A percentile compares a stretch with the other conserved stretches of the same genome.
phyloP scores from a whole-genome alignment of 1,140 invertebrate genomes.

The Cotesia chilonis region DNA sequence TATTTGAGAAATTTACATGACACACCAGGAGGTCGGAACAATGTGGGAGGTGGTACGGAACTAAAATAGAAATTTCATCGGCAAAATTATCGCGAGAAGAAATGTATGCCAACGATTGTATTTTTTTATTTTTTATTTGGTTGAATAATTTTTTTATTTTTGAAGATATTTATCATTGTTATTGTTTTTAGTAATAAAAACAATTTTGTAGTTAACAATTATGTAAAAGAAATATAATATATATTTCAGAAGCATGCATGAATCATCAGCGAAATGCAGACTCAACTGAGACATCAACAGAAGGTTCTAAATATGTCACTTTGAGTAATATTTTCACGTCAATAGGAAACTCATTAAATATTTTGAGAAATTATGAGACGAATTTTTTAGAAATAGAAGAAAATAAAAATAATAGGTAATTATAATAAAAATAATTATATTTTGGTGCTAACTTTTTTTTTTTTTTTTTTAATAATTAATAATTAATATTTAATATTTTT shows the following conservation, averaged over 20 bases:
- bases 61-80: conserved; percentile 39
- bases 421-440: neutral
- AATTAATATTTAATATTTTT: too few relatives aligned
- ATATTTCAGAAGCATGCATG: conserved; percentile 13
- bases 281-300: conserved; percentile 38
- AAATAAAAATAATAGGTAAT: conserved; percentile 22
- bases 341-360: conserved; percentile 31
- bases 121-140: neutral
- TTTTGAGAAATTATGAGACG: neutral
- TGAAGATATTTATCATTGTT: neutral
- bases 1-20: conserved; percentile 33
- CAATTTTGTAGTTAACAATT: neutral
- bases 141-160: neutral
- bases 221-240: neutral
- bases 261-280: conserved; percentile 24
- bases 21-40: conserved; percentile 33
- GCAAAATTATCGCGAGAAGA: conserved; percentile 27
- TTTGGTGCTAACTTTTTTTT: too few relatives aligned
- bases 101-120: conserved; percentile 13
- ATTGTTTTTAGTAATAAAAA: neutral
- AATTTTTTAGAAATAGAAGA: conserved; percentile 24
- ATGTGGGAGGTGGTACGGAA: conserved; percentile 27
- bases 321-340: conserved; percentile 53
- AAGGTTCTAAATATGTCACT: conserved; percentile 49
- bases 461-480: too few relatives aligned